Conservation (phyloP, 2,888 invertebrate species). For the Anodontia alba region DNA sequence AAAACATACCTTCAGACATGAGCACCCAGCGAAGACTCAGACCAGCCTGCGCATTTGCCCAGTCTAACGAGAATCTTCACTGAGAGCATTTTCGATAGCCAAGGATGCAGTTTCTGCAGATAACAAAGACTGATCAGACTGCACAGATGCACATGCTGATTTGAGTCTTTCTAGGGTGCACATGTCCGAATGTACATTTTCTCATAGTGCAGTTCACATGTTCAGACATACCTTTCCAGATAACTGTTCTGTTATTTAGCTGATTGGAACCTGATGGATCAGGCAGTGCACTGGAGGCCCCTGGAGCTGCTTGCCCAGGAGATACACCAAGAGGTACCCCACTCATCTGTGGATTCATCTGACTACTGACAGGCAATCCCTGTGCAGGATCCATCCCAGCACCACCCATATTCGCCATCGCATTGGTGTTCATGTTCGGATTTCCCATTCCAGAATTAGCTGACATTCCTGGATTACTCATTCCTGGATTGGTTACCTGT, state of each 20-base stretch:
- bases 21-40: no score
- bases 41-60: no score
- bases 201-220: no score
- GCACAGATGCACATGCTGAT: no score
- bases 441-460: slow-evolving; percentile 2
- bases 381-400: background rate
- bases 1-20: no score
- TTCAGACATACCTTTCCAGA: slow-evolving; percentile 67
- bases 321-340: slow-evolving; percentile 7
- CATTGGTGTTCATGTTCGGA: background rate
- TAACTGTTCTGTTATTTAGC: slow-evolving; percentile 66
- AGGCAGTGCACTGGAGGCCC: slow-evolving; percentile 27
- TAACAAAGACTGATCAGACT: no score
- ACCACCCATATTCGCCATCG: background rate
- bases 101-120: no score
- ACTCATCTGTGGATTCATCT: background rate
- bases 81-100: no score
- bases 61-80: no score
- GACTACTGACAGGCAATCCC: background rate
- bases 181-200: no score
- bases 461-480: background rate
- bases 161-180: no score
- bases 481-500: background rate
- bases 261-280: slow-evolving; percentile 39
- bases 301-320: slow-evolving; percentile 33